phyloP scores from a whole-genome alignment of 2,888 invertebrate species.

The Sclerodermus sp. region DNA sequence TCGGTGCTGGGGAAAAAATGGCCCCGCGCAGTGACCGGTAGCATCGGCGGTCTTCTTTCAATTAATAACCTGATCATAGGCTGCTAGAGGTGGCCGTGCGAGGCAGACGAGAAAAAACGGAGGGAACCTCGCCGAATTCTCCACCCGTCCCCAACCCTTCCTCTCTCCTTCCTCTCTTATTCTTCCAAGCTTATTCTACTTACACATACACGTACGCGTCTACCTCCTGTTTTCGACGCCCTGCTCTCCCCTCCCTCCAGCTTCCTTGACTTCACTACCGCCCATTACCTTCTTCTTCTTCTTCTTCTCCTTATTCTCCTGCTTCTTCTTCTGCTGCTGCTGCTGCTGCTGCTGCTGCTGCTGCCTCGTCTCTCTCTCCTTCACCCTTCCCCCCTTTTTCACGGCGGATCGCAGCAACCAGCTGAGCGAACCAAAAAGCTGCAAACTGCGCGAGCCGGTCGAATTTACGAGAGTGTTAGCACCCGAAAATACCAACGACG shows the following conservation, averaged over 20 bases:
- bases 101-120: too few relatives aligned
- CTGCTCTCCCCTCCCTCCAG: too few relatives aligned
- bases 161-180: background rate
- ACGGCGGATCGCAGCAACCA: too few relatives aligned
- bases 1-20: too few relatives aligned
- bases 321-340: slow-evolving; percentile 1
- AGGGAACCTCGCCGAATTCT: too few relatives aligned
- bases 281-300: slow-evolving; percentile 6
- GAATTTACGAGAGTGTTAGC: too few relatives aligned
- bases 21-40: slow-evolving; percentile 46
- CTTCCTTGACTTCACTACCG: background rate
- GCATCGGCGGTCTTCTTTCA: slow-evolving; percentile 52
- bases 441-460: too few relatives aligned
- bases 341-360: slow-evolving; percentile 2
- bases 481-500: too few relatives aligned
- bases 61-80: slow-evolving; percentile 56
- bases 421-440: too few relatives aligned
- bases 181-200: slow-evolving; percentile 5
- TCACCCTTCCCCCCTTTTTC: background rate
- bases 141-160: background rate
- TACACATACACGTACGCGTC: too few relatives aligned
- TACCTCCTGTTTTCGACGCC: too few relatives aligned
- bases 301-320: slow-evolving; percentile 9
- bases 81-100: too few relatives aligned
- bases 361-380: background rate